Evolutionary conservation across 2,113 vertebrate species (phyloP).

Genomic region (Cardinalis cardinalis): DNA sequence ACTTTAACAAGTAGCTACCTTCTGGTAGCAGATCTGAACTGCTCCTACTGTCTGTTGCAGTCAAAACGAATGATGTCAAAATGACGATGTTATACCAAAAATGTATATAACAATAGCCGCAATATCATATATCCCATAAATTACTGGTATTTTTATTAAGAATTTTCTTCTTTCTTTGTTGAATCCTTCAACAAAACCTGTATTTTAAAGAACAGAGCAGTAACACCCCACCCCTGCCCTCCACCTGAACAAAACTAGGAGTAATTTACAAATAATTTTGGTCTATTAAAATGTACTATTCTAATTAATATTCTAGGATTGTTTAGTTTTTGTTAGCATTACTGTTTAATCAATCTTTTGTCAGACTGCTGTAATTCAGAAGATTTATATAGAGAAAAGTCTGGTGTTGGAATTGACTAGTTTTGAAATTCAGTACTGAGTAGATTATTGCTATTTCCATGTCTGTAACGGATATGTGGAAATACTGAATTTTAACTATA

Average conservation of each 20-base stretch:
- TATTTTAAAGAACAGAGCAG: background rate
- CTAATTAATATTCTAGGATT: background rate
- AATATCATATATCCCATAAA: background rate
- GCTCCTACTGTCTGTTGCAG: background rate
- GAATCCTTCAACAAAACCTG: background rate
- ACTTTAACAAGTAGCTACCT: background rate
- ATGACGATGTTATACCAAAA: background rate
- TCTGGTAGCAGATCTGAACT: background rate
- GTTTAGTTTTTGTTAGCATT: background rate
- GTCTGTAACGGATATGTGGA: background rate
- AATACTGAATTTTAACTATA: background rate
- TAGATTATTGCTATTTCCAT: background rate
- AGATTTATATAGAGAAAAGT: background rate
- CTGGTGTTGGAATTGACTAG: background rate
- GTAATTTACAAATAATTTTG: background rate
- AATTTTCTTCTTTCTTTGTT: background rate
- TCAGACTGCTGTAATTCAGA: background rate
- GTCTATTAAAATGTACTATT: background rate
- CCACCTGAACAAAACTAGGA: background rate
- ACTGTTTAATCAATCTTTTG: background rate
- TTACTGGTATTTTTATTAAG: background rate
- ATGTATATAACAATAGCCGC: background rate
- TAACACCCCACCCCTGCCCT: fast-evolving
- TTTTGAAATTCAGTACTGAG: background rate
- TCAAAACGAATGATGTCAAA: background rate